Evolutionary conservation across 2,113 vertebrate species (phyloP).

Genomic region (Macrotis lagotis): DNA sequence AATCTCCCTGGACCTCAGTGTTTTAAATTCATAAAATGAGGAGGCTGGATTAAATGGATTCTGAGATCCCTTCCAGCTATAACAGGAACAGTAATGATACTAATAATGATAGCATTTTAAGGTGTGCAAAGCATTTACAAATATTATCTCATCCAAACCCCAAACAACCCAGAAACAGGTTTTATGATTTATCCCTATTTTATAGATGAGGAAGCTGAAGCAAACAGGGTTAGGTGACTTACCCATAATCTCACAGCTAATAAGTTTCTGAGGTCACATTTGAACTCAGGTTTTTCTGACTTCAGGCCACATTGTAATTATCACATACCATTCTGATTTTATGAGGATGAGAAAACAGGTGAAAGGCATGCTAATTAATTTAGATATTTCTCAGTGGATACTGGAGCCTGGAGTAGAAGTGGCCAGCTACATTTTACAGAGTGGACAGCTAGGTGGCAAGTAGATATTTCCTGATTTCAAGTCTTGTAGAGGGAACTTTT

Average conservation of each 20-base stretch:
- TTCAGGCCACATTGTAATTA: background rate
- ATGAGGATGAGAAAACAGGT: background rate
- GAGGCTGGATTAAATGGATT: background rate
- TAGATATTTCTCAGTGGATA: background rate
- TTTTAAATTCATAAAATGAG: background rate
- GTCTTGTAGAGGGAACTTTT: background rate
- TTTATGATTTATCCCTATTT: background rate
- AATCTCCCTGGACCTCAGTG: background rate
- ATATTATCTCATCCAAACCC: background rate
- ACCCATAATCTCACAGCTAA: background rate
- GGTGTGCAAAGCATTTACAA: background rate
- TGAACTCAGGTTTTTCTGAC: background rate
- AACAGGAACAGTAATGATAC: background rate
- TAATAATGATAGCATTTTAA: background rate
- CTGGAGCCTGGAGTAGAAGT: fast-evolving
- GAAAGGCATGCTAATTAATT: background rate
- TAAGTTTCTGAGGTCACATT: background rate
- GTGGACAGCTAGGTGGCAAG: background rate
- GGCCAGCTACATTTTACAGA: fast-evolving
- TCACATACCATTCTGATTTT: background rate
- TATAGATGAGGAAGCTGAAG: background rate
- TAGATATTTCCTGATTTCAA: background rate
- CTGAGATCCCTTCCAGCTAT: background rate
- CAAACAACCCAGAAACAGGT: background rate
- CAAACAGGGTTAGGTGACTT: background rate